These are phyloP conservation scores for Orcinus orca DNA, from an alignment of 2,113 vertebrate species.

Conservation along the genomic window DNA sequence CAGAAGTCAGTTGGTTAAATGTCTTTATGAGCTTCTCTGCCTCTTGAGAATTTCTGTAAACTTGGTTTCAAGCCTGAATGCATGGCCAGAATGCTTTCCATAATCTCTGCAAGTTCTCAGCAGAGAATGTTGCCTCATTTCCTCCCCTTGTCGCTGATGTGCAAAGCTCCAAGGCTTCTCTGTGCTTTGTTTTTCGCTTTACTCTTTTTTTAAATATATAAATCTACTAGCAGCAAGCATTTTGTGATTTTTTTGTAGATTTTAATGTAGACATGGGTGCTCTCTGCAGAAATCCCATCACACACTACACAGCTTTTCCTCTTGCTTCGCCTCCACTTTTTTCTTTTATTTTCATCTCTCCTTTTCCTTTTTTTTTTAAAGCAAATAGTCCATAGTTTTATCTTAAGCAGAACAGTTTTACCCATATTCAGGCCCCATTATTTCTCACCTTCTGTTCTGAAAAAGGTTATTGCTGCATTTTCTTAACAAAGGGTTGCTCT, in stretches of 20 bases:
- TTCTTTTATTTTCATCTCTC: background rate
- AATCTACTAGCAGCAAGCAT: background rate
- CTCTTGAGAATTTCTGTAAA: background rate
- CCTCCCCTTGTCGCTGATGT: background rate
- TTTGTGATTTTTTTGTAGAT: constrained; percentile 41
- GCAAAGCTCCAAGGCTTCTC: background rate
- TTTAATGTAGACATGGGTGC: background rate
- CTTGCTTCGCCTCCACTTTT: background rate
- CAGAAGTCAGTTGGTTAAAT: background rate
- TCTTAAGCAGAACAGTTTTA: background rate
- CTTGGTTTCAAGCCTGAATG: background rate
- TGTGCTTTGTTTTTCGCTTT: background rate
- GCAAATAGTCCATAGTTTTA: background rate
- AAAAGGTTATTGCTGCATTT: background rate
- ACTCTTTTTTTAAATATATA: background rate
- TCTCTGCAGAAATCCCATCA: background rate
- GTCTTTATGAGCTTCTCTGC: background rate
- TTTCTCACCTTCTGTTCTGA: background rate
- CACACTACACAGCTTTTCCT: background rate
- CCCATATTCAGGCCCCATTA: background rate
- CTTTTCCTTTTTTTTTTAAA: background rate
- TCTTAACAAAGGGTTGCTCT: background rate
- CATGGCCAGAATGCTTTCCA: background rate
- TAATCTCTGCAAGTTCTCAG: constrained; percentile 44
- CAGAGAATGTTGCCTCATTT: background rate